These are phyloP conservation scores for Phycodurus eques DNA, from an alignment of 2,113 vertebrate species.

Conservation along the genomic window DNA sequence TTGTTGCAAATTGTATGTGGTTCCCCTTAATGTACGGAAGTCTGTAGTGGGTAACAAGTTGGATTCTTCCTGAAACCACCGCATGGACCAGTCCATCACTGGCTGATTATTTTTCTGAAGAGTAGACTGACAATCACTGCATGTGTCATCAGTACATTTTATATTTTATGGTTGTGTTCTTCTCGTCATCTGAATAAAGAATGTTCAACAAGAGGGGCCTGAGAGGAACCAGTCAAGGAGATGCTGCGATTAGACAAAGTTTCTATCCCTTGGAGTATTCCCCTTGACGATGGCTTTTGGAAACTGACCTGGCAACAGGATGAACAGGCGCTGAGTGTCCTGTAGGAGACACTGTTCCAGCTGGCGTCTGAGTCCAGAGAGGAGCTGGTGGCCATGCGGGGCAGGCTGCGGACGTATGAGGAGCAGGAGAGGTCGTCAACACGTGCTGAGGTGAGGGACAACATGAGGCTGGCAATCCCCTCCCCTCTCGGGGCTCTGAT, in stretches of 20 bases:
- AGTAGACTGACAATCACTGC: no score
- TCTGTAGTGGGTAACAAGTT: no score
- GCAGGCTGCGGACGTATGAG: slow-evolving; percentile 64
- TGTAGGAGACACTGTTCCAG: slow-evolving; percentile 54
- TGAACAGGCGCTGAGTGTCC: slow-evolving; percentile 57
- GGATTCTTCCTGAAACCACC: no score
- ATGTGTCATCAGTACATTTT: no score
- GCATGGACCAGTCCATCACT: no score
- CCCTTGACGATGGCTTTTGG: neutral
- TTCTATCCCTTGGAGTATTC: neutral
- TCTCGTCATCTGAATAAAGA: no score
- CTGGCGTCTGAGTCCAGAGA: slow-evolving; percentile 69
- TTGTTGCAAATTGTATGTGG: no score
- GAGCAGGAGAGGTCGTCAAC: slow-evolving; percentile 66
- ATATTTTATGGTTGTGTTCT: no score
- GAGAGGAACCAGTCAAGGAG: neutral
- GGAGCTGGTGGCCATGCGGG: slow-evolving; percentile 33
- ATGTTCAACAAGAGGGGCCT: no score
- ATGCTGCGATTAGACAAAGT: neutral
- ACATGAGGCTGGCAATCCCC: slow-evolving; percentile 87
- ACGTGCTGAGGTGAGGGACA: slow-evolving; percentile 77
- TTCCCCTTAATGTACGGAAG: no score
- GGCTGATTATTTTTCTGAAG: no score
- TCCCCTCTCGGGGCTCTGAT: slow-evolving; percentile 88
- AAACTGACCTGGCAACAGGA: slow-evolving; percentile 50